phyloP scores from a whole-genome alignment of 2,888 invertebrate species.

The Yponomeuta cagnagella region DNA sequence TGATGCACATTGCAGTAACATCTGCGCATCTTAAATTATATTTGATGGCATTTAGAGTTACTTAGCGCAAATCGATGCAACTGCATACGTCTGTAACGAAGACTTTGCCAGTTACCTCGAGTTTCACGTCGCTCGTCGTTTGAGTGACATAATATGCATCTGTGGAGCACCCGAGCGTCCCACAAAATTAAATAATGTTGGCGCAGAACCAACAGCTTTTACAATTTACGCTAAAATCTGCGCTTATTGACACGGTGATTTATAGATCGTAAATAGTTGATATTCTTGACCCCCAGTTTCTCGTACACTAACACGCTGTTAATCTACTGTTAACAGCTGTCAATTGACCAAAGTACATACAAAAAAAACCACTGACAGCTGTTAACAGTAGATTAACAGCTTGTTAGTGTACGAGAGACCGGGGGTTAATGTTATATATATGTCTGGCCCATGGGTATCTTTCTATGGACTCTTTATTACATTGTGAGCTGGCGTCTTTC shows the following conservation, averaged over 20 bases:
- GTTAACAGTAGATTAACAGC: no score
- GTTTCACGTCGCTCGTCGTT: constrained; percentile 1
- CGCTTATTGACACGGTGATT: constrained; percentile 8
- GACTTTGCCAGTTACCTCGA: constrained; percentile 3
- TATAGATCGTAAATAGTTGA: background rate
- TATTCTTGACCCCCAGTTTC: background rate
- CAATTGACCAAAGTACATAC: no score
- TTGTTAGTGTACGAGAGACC: no score
- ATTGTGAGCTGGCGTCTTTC: no score
- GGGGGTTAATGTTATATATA: background rate
- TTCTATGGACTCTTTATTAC: no score
- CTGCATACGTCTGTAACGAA: background rate
- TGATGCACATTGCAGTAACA: no score
- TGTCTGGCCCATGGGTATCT: no score
- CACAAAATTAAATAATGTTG: constrained; percentile 47
- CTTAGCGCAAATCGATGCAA: background rate
- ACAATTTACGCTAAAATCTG: background rate
- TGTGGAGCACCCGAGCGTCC: constrained; percentile 32
- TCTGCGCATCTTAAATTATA: background rate
- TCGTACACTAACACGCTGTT: no score
- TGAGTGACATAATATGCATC: constrained; percentile 15
- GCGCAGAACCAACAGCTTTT: constrained; percentile 39
- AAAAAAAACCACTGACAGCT: no score
- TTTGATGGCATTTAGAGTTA: no score
- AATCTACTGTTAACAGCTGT: no score